Conservation (phyloP, 2,113 vertebrate species). For the Fulica atra region DNA sequence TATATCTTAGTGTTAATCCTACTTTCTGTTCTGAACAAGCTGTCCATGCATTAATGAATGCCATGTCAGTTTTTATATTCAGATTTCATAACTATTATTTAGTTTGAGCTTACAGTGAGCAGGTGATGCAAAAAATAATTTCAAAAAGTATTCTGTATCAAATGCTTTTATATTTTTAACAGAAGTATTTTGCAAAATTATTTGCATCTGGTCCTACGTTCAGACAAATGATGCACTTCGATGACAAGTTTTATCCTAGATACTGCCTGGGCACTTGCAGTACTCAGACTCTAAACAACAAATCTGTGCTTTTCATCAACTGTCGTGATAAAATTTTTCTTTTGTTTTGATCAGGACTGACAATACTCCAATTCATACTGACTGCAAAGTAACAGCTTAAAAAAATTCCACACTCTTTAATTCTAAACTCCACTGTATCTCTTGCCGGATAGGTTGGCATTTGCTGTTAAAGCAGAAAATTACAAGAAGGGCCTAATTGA, state of each 20-base stretch:
- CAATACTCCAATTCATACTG: constrained; percentile 15
- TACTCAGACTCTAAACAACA: constrained; percentile 24
- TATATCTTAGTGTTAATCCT: not conserved
- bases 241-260: constrained; percentile 29
- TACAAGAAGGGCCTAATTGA: constrained; percentile 91
- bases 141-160: not conserved
- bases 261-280: constrained; percentile 7
- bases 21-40: not conserved
- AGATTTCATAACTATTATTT: not conserved
- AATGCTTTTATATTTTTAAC: not conserved
- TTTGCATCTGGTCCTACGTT: not conserved
- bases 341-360: constrained; percentile 28
- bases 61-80: not conserved
- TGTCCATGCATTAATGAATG: not conserved
- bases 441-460: constrained; percentile 76
- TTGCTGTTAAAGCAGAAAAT: constrained; percentile 88
- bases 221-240: constrained; percentile 56
- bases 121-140: not conserved
- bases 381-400: constrained; percentile 30
- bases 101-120: not conserved
- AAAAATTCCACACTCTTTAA: constrained; percentile 64
- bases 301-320: constrained; percentile 48
- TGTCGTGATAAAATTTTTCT: not conserved
- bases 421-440: constrained; percentile 74
- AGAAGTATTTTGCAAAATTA: not conserved